Conservation (phyloP, 2,888 invertebrate species). For the Zonitis immaculata region DNA sequence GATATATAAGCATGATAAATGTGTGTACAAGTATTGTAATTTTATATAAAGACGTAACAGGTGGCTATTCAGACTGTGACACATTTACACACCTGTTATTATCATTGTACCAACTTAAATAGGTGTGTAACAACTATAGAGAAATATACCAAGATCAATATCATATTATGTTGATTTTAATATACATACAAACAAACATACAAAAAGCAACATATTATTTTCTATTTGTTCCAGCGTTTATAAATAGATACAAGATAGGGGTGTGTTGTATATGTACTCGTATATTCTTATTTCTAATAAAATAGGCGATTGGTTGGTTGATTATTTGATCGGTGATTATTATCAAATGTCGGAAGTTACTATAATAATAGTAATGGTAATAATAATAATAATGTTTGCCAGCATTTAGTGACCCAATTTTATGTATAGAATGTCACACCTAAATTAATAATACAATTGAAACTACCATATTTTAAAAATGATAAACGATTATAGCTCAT, state of each 20-base stretch:
- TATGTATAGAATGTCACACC: no score
- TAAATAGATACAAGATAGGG: not conserved
- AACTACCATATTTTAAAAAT: no score
- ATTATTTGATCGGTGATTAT: no score
- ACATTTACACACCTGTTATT: constrained; percentile 21
- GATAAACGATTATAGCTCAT: no score
- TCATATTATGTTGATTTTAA: not conserved
- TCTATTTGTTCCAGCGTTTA: not conserved
- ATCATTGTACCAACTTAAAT: constrained; percentile 8
- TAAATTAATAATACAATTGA: no score
- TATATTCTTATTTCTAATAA: not conserved
- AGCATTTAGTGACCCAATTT: not conserved
- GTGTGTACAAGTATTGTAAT: no score
- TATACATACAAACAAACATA: no score
- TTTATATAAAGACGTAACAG: constrained; percentile 13
- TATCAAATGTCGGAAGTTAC: not conserved
- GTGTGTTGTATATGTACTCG: no score
- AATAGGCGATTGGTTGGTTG: not conserved
- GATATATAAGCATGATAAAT: not conserved
- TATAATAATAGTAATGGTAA: not conserved
- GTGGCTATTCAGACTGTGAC: constrained; percentile 18
- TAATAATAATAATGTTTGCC: not conserved
- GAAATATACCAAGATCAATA: constrained; percentile 11
- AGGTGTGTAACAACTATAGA: constrained; percentile 7
- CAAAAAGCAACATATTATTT: not conserved